Evolutionary conservation across 2,888 invertebrate genomes (phyloP).

Genomic region (Ectemnius lituratus): DNA sequence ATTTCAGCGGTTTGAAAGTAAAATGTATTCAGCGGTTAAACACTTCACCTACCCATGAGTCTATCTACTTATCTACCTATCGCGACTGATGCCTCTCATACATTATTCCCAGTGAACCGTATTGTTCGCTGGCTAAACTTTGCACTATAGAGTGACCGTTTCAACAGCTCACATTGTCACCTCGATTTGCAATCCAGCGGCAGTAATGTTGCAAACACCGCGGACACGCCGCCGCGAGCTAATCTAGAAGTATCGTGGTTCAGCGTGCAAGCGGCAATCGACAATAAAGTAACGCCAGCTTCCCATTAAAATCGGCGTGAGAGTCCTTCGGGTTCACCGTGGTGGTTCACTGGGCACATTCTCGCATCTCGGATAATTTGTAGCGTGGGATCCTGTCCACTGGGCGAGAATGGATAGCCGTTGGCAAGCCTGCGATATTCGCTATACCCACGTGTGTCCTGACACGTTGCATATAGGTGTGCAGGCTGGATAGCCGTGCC

Average conservation of each 20-base stretch:
- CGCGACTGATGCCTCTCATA: conserved; percentile 28
- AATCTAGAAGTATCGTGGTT: too few relatives aligned
- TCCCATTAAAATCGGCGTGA: too few relatives aligned
- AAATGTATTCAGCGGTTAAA: conserved; percentile 50
- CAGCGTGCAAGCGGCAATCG: too few relatives aligned
- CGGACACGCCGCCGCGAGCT: too few relatives aligned
- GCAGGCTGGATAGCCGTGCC: conserved; percentile 45
- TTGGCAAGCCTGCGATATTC: conserved; percentile 67
- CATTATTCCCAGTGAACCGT: conserved; percentile 23
- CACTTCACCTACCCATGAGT: conserved; percentile 30
- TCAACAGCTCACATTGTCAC: conserved; percentile 8
- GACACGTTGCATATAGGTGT: conserved; percentile 71
- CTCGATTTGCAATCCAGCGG: too few relatives aligned
- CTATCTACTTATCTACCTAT: conserved; percentile 33
- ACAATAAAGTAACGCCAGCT: too few relatives aligned
- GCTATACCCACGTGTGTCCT: conserved; percentile 67
- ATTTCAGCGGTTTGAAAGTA: conserved; percentile 51
- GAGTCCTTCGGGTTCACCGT: conserved; percentile 2
- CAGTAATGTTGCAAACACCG: too few relatives aligned
- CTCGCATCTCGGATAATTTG: conserved; percentile 56
- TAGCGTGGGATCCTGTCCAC: conserved; percentile 54
- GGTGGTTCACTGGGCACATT: conserved; percentile 42
- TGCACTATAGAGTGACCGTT: conserved; percentile 27
- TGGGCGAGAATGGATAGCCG: conserved; percentile 64
- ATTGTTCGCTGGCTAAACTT: conserved; percentile 26